Evolutionary conservation across 2,113 vertebrate species (phyloP).

Genomic region (Rhineura floridana): DNA sequence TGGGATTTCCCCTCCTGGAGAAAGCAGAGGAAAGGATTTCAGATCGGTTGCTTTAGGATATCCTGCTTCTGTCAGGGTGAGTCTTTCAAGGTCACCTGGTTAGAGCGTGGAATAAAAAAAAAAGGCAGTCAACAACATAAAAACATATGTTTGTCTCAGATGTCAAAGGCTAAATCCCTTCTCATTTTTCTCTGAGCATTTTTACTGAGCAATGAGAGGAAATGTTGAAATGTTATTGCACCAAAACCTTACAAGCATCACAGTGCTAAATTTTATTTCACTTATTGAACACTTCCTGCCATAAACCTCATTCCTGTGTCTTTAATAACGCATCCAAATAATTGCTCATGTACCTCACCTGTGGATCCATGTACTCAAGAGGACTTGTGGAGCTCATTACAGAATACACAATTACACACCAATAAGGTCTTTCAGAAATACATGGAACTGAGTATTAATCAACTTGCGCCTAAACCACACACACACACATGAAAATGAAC

Average conservation of each 20-base stretch:
- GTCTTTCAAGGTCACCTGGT: slow-evolving; percentile 89
- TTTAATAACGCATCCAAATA: not conserved
- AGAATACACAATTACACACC: not conserved
- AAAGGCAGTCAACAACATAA: slow-evolving; percentile 28
- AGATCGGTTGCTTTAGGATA: slow-evolving; percentile 70
- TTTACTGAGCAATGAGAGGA: not conserved
- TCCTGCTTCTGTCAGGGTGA: slow-evolving; percentile 64
- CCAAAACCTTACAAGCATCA: not conserved
- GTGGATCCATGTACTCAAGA: not conserved
- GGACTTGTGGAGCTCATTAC: not conserved
- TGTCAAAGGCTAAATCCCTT: not conserved
- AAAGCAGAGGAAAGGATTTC: slow-evolving; percentile 50
- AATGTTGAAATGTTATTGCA: not conserved
- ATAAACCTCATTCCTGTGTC: not conserved
- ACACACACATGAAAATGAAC: not conserved
- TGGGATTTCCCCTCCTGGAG: slow-evolving; percentile 50
- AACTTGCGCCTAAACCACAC: not conserved
- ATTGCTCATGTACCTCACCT: not conserved
- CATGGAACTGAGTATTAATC: not conserved
- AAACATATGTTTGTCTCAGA: not conserved
- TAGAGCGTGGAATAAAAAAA: slow-evolving; percentile 7
- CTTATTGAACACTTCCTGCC: not conserved
- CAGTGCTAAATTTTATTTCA: not conserved
- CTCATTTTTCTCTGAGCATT: not conserved
- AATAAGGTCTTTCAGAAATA: not conserved